These are phyloP conservation scores for Tragelaphus imberbis DNA, from an alignment of 2,113 vertebrate species.

Conservation along the genomic window DNA sequence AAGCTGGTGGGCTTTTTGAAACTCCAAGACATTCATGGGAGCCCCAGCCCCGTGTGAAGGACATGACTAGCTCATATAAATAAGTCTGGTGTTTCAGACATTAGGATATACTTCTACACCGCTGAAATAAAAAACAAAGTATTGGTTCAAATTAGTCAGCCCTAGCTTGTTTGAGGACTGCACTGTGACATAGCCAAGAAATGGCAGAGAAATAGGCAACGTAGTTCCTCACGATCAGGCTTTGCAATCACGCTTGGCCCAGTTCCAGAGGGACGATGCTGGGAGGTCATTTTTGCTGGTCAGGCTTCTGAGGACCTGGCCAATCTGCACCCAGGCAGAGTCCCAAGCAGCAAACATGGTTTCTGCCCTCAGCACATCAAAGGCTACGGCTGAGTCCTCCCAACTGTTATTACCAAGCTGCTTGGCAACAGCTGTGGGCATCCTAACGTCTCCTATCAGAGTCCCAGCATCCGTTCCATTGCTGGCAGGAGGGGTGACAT, in stretches of 20 bases:
- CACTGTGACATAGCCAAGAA: fast-evolving
- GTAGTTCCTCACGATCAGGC: fast-evolving
- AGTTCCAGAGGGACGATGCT: background rate
- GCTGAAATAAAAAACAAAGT: background rate
- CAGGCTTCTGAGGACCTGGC: fast-evolving
- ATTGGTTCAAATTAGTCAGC: too few relatives aligned
- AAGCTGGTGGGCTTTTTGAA: background rate
- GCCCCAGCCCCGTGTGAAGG: background rate
- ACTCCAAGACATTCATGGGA: background rate
- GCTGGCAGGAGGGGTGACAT: background rate
- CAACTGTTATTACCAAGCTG: background rate
- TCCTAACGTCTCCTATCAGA: background rate
- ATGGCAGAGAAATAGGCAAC: fast-evolving
- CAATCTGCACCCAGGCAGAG: background rate
- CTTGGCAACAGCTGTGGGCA: fast-evolving
- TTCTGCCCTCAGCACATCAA: background rate
- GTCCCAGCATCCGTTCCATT: fast-evolving
- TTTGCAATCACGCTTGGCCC: fast-evolving
- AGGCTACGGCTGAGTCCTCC: background rate
- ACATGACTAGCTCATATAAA: fast-evolving
- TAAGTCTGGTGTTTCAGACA: background rate
- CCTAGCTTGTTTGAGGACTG: background rate
- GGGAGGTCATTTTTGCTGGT: too few relatives aligned
- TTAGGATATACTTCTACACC: fast-evolving
- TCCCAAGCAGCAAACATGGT: too few relatives aligned